phyloP scores from a whole-genome alignment of 1,140 invertebrate genomes.

The Drosophila equinoxialis region DNA sequence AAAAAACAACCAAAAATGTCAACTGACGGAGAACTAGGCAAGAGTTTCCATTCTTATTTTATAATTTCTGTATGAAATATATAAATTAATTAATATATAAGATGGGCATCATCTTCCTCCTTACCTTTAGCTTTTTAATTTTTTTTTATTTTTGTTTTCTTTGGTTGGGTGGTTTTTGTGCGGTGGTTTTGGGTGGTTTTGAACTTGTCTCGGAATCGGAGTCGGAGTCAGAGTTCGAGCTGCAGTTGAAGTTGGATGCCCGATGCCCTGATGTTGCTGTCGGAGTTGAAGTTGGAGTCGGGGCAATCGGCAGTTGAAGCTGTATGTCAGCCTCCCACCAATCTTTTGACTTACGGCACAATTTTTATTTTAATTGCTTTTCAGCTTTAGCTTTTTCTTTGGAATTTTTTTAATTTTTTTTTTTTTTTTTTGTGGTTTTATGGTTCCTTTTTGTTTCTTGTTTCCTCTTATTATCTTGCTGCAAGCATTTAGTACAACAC shows the following conservation, averaged over 20 bases:
- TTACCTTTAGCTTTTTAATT: constrained; percentile 25
- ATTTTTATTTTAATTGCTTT: constrained; percentile 81
- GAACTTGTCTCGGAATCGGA: not conserved
- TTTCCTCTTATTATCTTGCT: constrained; percentile 39
- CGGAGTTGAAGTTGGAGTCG: constrained; percentile 13
- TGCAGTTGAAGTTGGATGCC: not conserved
- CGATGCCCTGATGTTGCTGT: constrained; percentile 1
- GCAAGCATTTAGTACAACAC: constrained; percentile 36
- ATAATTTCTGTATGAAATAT: constrained; percentile 37
- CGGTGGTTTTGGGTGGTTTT: constrained; percentile 1
- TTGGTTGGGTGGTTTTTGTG: not conserved
- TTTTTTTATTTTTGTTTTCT: constrained; percentile 12
- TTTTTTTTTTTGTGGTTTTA: not conserved
- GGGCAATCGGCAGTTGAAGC: constrained; percentile 25
- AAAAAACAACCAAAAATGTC: not conserved
- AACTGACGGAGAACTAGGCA: not conserved
- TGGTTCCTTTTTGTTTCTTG: not conserved
- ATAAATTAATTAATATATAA: constrained; percentile 37
- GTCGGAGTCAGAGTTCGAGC: not conserved
- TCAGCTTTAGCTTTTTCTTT: constrained; percentile 49
- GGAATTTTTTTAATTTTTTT: not conserved
- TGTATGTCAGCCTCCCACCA: constrained; percentile 56
- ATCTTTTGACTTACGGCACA: constrained; percentile 72
- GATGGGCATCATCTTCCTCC: constrained; percentile 9
- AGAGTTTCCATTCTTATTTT: constrained; percentile 41